Base-by-base conservation (phyloP, 2,113 vertebrate species). In the Cololabis saira region DNA sequence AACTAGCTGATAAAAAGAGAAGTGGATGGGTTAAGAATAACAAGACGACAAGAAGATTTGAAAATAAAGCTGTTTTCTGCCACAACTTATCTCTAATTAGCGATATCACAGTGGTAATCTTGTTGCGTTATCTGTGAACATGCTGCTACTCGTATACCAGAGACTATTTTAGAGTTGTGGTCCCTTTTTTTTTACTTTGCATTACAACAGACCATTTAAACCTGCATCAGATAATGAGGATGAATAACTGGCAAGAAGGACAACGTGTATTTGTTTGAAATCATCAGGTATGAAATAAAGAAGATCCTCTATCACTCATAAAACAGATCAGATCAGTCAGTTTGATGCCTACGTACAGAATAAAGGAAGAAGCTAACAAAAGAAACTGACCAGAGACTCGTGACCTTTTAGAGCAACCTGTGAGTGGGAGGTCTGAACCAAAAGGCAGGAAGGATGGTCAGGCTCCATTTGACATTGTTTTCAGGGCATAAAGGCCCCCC, bases 371-470 rank as follows among this genome's bases (percentile, higher is more conserved):
- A 19, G 67, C 64, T 61, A 73, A 84, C 69, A 73, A 72, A 65
- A 73, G 33, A 37, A 37, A 37, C 33, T 3, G 17, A 47, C 45
- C 45, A 58, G 52, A 61, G 60, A 70, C 58, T 57, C 4, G 17
- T 85, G 82, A 85, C 86, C 81, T 86, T 56, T 81, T 49, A 61
- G 83, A 81, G 78, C 66, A 87, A 62, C 62, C 44, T 72, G 67
- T 33, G 56, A 61, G 79, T 84, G 75, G 85, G 82, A 82, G 82
- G 78, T 86, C 83, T 54, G 71, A 74, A 61, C 56, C 58, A 59
- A 67, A 67, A 62, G 75, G 52, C 62, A 62, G 33, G 53, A 40
- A 73, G n/a, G 50, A 0, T 73, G 85, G 85, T 88, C 78, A 88
- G 68, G 67, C 80, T 70, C 51, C 71, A 80, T 87, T 87, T 84